Conservation (phyloP, 2,888 invertebrate genomes). For the Melipona beecheii region DNA sequence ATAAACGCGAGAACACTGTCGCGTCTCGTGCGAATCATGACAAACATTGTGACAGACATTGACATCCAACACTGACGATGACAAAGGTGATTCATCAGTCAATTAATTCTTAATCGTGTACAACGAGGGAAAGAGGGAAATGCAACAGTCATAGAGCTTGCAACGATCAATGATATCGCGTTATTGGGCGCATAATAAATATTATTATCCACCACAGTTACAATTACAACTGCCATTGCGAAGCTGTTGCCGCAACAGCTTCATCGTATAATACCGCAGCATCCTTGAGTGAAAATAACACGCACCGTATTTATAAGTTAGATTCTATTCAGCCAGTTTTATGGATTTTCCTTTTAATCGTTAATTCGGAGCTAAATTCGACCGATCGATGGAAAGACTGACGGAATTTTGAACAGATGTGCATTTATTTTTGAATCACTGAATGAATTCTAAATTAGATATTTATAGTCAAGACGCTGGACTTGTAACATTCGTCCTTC, state of each 20-base stretch:
- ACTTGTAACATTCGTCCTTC: neutral
- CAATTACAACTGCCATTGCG: conserved; percentile 22
- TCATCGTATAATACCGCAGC: conserved; percentile 25
- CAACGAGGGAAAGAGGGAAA: neutral
- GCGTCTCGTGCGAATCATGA: conserved; percentile 32
- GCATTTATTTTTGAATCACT: neutral
- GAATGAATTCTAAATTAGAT: neutral
- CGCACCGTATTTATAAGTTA: conserved; percentile 10
- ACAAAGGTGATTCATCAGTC: neutral
- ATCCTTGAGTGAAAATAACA: conserved; percentile 32
- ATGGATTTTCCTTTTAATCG: neutral
- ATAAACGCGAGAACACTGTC: conserved; percentile 39
- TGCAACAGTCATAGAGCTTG: neutral
- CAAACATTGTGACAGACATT: conserved; percentile 6
- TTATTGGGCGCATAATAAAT: conserved; percentile 32
- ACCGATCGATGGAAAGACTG: neutral
- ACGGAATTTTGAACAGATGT: neutral
- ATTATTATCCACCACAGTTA: conserved; percentile 30
- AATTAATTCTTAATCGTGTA: conserved; percentile 2
- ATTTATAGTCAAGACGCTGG: neutral
- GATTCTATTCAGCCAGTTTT: conserved; percentile 15
- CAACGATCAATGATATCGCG: conserved; percentile 8
- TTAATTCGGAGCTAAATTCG: neutral
- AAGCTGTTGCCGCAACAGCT: conserved; percentile 43
- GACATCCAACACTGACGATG: neutral